Conservation (phyloP, 2,888 invertebrate genomes). For the Molorchus minor region DNA sequence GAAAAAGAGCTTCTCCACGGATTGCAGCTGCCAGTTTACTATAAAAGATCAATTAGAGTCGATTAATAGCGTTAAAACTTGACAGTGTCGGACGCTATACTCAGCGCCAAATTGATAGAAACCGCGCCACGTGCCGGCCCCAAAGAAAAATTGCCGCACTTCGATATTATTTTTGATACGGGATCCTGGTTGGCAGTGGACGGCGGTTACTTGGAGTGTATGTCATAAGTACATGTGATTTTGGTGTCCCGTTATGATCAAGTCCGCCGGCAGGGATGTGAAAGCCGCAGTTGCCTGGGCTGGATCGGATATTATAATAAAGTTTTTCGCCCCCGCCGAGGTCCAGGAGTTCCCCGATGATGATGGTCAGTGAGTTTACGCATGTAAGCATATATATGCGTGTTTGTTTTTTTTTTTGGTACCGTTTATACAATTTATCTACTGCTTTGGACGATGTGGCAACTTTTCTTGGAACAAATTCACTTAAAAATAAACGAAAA, state of each 20-base stretch:
- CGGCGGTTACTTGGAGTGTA: constrained; percentile 31
- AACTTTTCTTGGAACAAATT: no score
- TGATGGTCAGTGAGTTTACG: constrained; percentile 48
- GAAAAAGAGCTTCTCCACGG: background rate
- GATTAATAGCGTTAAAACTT: no score
- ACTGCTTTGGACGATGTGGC: no score
- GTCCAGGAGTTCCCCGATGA: constrained; percentile 21
- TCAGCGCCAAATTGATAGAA: constrained; percentile 14
- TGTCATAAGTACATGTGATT: constrained; percentile 29
- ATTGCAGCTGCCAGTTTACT: background rate
- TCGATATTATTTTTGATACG: constrained; percentile 45
- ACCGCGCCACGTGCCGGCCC: constrained; percentile 2
- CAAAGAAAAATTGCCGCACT: constrained; percentile 35
- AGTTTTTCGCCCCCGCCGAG: constrained; percentile 47
- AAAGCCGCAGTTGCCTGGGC: constrained; percentile 53
- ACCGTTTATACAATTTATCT: no score
- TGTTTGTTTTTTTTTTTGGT: constrained; percentile 20
- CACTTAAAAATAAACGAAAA: no score
- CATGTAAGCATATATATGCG: constrained; percentile 45
- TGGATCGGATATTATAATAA: constrained; percentile 52
- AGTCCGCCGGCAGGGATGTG: constrained; percentile 43
- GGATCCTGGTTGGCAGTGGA: constrained; percentile 40
- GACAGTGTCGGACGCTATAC: background rate
- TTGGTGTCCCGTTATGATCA: constrained; percentile 41
- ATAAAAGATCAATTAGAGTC: constrained; percentile 26